Evolutionary conservation across 1,140 invertebrate species (phyloP), one percentile per base, ranked within the genome.

Genomic region (Zeugodacus cucurbitae): DNA sequence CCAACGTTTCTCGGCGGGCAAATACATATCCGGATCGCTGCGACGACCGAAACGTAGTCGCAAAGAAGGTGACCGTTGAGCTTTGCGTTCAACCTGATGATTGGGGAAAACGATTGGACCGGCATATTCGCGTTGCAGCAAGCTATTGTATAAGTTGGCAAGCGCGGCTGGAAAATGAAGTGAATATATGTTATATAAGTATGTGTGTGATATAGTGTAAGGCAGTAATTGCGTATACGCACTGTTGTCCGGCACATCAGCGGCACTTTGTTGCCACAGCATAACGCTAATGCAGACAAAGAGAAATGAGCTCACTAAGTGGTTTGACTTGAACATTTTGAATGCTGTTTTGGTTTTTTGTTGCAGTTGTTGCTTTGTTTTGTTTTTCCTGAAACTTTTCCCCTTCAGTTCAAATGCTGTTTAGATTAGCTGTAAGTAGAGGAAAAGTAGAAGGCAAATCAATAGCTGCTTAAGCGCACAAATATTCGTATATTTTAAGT

Each of bases 51-150:
- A 96, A 58, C 96, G 94, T 8, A 96, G 94, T 34, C 96, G 94
- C 29, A 96, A 91, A 0, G 96, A 96, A 0, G 96, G 96, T 10
- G 96, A 96, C 34, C 96, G 94, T 88, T 96, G 95, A 8, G 96
- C 96, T 93, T 96, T 96, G 90, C 96, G 95, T 37, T 96, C 96
- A 37, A 96, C 94, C 89, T 96, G 95, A 91, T 96, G 96, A 14
- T 94, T 92, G 48, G 92, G 92, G 88, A 93, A 93, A 29, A 91
- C 90, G 26, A 93, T 89, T 3, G 93, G 93, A 0, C 91, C 93
- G 41, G 92, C 90, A 86, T 93, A 93, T 89, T 93, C 93, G 22
- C 92, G 91, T 88, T 93, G 93, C 54, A 93, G 89, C 37, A 93
- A 70, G 87, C 91, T 93, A 32, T 93, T 91, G 85, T 93, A 93